Conservation (phyloP, 1,140 invertebrate genomes). For the Thrips palmi region DNA sequence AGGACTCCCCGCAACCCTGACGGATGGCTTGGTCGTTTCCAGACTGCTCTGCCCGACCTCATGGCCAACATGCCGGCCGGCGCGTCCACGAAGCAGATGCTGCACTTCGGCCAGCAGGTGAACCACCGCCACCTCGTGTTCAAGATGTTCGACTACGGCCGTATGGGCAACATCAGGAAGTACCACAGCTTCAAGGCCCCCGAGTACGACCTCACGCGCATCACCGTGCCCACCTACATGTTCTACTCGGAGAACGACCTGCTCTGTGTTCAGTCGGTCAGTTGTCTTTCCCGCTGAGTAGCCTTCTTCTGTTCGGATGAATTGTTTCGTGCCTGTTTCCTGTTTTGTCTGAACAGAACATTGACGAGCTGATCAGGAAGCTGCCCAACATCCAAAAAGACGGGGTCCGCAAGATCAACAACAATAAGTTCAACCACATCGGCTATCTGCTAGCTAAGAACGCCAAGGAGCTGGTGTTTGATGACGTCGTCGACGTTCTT, state of each 20-base stretch:
- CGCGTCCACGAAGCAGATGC: conserved; percentile 54
- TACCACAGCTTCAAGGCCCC: conserved; percentile 33
- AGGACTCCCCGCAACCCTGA: too few species aligned
- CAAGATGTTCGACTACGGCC: conserved; percentile 32
- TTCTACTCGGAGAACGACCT: conserved; percentile 53
- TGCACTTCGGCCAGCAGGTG: conserved; percentile 56
- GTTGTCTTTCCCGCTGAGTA: conserved; percentile 7
- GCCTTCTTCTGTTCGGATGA: too few species aligned
- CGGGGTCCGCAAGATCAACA: conserved; percentile 28
- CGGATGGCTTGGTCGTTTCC: conserved; percentile 15
- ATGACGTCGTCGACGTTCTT: conserved; percentile 22
- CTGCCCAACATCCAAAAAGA: conserved; percentile 27
- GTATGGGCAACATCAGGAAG: conserved; percentile 25
- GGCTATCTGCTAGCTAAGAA: conserved; percentile 48
- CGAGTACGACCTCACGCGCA: conserved; percentile 34
- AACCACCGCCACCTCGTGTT: conserved; percentile 20
- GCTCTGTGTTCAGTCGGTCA: conserved; percentile 32
- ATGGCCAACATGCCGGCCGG: conserved; percentile 67
- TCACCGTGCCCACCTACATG: conserved; percentile 40
- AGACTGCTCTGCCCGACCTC: conserved; percentile 55
- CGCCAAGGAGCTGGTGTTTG: conserved; percentile 34
- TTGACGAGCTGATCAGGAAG: conserved; percentile 28
- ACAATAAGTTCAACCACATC: conserved; percentile 43
- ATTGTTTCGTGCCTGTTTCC: neutral
- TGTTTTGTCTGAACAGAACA: conserved; percentile 31